These are phyloP conservation scores for Spea hammondii DNA, from an alignment of 2,797 vertebrate species.

Conservation along the genomic window DNA sequence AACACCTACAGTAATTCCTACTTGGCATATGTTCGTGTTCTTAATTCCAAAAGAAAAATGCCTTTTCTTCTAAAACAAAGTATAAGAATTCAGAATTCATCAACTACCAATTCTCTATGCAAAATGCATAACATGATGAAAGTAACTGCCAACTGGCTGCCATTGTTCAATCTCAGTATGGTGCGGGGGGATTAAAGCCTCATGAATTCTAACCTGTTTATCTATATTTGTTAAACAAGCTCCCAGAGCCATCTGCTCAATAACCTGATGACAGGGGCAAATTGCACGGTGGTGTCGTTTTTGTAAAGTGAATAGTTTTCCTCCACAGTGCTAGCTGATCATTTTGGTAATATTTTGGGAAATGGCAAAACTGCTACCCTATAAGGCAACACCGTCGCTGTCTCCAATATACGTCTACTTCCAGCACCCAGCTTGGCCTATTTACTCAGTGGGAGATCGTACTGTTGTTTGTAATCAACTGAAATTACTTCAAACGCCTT, in stretches of 20 bases:
- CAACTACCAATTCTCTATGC: background rate
- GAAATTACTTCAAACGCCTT: constrained; percentile 51
- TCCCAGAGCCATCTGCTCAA: background rate
- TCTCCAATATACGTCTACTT: constrained; percentile 35
- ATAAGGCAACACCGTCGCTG: constrained; percentile 33
- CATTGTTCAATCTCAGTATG: background rate
- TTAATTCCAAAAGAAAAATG: background rate
- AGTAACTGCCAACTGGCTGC: background rate
- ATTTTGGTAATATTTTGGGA: constrained; percentile 51
- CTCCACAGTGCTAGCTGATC: constrained; percentile 44
- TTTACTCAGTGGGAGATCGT: constrained; percentile 47
- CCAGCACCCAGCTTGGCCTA: constrained; percentile 51
- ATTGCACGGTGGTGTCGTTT: constrained; percentile 31
- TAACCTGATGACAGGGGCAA: constrained; percentile 41
- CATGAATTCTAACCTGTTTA: background rate
- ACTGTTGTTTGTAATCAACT: constrained; percentile 54
- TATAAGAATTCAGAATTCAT: background rate
- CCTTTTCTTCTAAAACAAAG: background rate
- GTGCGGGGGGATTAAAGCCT: background rate
- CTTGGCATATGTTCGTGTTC: background rate
- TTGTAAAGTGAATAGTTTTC: constrained; percentile 42
- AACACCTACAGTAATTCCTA: background rate
- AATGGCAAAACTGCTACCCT: constrained; percentile 38
- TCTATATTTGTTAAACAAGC: constrained; percentile 12
- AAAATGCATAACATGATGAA: background rate